Conservation (phyloP, 2,888 invertebrate species). For the Cheilosia variabilis region DNA sequence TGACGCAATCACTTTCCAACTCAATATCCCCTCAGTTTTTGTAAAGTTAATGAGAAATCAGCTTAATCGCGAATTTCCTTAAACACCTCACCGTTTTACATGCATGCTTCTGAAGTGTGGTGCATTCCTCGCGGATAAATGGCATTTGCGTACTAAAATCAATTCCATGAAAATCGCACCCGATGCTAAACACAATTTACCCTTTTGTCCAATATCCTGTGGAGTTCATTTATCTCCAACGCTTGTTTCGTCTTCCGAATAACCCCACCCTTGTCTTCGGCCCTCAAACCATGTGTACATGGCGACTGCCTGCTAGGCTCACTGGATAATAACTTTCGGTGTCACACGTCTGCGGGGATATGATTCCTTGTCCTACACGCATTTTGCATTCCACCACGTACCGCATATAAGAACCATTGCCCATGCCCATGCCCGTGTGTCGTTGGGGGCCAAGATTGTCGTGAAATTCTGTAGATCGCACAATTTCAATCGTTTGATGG, state of each 20-base stretch:
- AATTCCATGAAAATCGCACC: constrained; percentile 57
- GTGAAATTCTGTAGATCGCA: constrained; percentile 61
- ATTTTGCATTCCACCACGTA: constrained; percentile 73
- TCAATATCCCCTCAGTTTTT: not conserved
- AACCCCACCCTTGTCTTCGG: constrained; percentile 5
- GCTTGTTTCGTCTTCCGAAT: constrained; percentile 65
- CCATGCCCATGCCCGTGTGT: not conserved
- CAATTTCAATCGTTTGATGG: constrained; percentile 59
- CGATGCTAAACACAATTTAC: constrained; percentile 42
- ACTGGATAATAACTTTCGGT: constrained; percentile 74
- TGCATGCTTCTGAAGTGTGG: not conserved
- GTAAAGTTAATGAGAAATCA: constrained; percentile 10
- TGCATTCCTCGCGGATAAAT: not conserved
- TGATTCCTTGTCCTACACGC: constrained; percentile 74
- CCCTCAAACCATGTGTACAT: not conserved
- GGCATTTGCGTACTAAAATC: constrained; percentile 23
- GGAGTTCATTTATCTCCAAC: constrained; percentile 68
- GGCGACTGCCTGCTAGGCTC: constrained; percentile 47
- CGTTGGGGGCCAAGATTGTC: constrained; percentile 35
- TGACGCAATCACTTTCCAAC: not conserved
- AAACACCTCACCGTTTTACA: not conserved
- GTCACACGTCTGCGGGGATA: constrained; percentile 72
- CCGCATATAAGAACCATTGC: constrained; percentile 43
- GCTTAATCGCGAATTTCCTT: constrained; percentile 4
- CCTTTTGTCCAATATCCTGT: constrained; percentile 62